Percentiles rank a stretch among this genome's conserved stretches.
Conservation (phyloP, 1,140 invertebrate species). For the Bombus impatiens region DNA sequence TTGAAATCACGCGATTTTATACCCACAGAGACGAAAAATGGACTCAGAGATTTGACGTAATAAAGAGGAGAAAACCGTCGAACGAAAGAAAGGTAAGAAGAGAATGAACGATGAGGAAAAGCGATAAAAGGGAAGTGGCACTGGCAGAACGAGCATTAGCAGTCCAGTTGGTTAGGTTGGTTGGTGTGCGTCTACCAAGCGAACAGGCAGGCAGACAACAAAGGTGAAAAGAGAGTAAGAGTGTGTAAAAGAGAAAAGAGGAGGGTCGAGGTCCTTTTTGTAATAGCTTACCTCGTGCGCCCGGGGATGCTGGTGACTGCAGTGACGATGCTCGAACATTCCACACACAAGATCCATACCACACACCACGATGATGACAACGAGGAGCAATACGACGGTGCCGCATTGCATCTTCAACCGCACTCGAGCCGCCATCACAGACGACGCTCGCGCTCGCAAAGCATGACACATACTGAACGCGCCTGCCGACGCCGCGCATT, state of each 20-base stretch:
- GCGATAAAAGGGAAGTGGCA: neutral
- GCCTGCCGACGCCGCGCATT: conserved; percentile 68
- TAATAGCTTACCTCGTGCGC: conserved; percentile 81
- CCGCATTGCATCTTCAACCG: conserved; percentile 81
- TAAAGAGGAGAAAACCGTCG: too few species aligned
- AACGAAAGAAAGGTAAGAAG: neutral
- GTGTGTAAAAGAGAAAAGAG: conserved; percentile 27
- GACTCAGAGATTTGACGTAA: neutral
- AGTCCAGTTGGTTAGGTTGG: conserved; percentile 9
- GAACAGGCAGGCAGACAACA: conserved; percentile 17
- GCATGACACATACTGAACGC: conserved; percentile 79
- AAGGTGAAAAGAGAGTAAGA: conserved; percentile 22
- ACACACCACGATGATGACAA: conserved; percentile 75
- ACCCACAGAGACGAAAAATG: neutral
- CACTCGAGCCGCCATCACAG: conserved; percentile 79
- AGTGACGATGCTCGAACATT: conserved; percentile 81
- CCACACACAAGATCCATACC: conserved; percentile 76
- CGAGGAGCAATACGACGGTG: conserved; percentile 72
- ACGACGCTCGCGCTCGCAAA: conserved; percentile 67
- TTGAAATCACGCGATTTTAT: conserved; percentile 28
- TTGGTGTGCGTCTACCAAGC: neutral
- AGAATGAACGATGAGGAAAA: neutral
- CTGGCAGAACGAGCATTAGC: neutral
- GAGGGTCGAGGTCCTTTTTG: neutral
- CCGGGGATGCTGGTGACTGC: conserved; percentile 82